phyloP scores from a whole-genome alignment of 2,888 invertebrate genomes.

The Tigriopus californicus region DNA sequence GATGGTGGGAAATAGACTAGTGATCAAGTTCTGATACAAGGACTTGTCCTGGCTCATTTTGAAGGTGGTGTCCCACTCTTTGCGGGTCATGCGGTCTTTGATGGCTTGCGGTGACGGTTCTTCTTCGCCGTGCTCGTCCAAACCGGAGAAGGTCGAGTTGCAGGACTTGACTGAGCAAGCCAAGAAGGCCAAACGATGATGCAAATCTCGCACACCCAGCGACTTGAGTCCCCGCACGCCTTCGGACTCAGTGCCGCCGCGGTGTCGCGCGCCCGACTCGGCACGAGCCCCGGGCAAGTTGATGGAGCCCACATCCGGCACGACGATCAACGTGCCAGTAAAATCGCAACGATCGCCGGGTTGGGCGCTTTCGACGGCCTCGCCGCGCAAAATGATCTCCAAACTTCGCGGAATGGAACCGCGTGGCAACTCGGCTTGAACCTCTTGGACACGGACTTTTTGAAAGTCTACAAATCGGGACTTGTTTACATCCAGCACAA shows the following conservation, averaged over 20 bases:
- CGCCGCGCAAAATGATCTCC: conserved; percentile 81
- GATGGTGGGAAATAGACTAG: conserved; percentile 82
- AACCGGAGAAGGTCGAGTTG: background rate
- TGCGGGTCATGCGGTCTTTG: conserved; percentile 76
- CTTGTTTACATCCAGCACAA: conserved; percentile 77
- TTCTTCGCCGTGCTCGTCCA: background rate
- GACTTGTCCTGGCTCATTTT: conserved; percentile 86
- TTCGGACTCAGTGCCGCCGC: conserved; percentile 37
- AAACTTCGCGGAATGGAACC: conserved; percentile 89
- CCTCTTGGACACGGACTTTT: conserved; percentile 91
- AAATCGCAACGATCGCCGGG: conserved; percentile 72
- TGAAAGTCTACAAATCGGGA: conserved; percentile 95
- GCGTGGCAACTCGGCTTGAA: conserved; percentile 84
- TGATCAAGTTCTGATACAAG: conserved; percentile 71
- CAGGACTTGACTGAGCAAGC: conserved; percentile 49
- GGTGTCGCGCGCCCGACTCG: conserved; percentile 55
- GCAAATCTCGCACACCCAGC: conserved; percentile 64
- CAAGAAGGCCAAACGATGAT: conserved; percentile 75
- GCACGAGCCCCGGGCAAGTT: conserved; percentile 60
- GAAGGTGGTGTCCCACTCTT: conserved; percentile 85
- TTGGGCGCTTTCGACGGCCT: conserved; percentile 89
- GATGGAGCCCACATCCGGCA: conserved; percentile 81
- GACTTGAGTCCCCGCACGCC: conserved; percentile 72
- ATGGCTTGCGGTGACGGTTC: background rate
- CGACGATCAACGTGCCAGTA: conserved; percentile 85